Conservation (phyloP, 2,113 vertebrate species). For the Siniperca knerii region DNA sequence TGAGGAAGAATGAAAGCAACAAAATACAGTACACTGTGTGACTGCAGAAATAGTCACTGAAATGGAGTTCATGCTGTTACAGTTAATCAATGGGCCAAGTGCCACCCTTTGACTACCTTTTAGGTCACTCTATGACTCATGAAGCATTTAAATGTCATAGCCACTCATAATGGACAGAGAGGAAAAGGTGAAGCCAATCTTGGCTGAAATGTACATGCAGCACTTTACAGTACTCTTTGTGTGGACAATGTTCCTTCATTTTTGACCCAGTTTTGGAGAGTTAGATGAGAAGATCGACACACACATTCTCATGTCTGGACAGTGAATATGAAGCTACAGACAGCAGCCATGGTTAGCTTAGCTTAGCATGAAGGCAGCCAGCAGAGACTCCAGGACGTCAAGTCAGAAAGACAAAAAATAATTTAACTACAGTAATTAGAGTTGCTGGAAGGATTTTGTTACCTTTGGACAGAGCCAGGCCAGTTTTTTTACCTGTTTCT, state of each 20-base stretch:
- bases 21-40: background rate
- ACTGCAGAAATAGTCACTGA: slow-evolving; percentile 14
- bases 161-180: background rate
- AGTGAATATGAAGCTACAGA: background rate
- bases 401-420: background rate
- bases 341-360: background rate
- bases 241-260: background rate
- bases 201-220: background rate
- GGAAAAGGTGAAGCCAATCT: slow-evolving; percentile 1
- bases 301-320: too few relatives aligned
- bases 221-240: background rate
- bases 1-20: background rate
- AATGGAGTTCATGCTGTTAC: slow-evolving; percentile 19
- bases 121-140: slow-evolving; percentile 2
- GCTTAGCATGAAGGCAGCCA: background rate
- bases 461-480: background rate
- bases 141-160: slow-evolving; percentile 30
- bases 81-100: slow-evolving; percentile 3
- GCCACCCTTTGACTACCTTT: slow-evolving; percentile 2
- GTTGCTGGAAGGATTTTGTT: background rate
- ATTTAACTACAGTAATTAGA: background rate
- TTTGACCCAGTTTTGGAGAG: background rate
- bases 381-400: too few relatives aligned
- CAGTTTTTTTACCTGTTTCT: too few relatives aligned
- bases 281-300: background rate